Percentiles rank a stretch among this genome's conserved stretches.
Evolutionary conservation across 2,113 vertebrate species (phyloP).

Genomic region (Paraplagusia blochii): DNA sequence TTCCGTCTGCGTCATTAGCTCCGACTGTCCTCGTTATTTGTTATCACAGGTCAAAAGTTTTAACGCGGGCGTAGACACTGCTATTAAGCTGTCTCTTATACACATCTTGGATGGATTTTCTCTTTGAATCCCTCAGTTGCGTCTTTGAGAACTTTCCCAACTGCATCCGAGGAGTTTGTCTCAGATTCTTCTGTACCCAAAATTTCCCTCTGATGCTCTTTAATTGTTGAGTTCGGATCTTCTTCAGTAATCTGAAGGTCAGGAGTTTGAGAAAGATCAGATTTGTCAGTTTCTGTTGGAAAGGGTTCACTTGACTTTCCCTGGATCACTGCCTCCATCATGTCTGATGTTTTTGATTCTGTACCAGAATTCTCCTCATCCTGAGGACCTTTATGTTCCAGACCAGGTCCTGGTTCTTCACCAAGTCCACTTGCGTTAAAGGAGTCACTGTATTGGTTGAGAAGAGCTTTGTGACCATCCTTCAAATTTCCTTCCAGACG

Average conservation of each 20-base stretch:
- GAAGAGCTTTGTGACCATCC: background rate
- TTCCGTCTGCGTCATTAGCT: conserved; percentile 45
- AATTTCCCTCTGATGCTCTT: background rate
- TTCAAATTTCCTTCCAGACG: background rate
- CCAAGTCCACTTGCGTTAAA: background rate
- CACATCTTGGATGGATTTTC: background rate
- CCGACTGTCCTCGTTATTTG: conserved; percentile 45
- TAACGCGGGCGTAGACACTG: conserved; percentile 39
- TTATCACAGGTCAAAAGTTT: conserved; percentile 46
- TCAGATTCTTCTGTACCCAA: background rate
- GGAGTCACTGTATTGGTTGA: accelerated
- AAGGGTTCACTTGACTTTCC: background rate
- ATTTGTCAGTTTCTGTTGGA: background rate
- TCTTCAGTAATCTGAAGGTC: background rate
- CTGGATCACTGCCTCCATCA: background rate
- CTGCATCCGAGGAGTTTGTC: background rate
- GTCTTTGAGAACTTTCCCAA: too few relatives aligned
- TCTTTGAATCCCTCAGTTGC: background rate
- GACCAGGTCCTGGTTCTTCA: background rate
- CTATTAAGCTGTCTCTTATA: conserved; percentile 22
- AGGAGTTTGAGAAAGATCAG: background rate
- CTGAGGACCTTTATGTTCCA: background rate
- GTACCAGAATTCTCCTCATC: background rate
- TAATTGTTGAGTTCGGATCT: background rate
- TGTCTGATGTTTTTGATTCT: background rate